Conservation (phyloP, 2,888 invertebrate genomes). For the Erebia epiphron region DNA sequence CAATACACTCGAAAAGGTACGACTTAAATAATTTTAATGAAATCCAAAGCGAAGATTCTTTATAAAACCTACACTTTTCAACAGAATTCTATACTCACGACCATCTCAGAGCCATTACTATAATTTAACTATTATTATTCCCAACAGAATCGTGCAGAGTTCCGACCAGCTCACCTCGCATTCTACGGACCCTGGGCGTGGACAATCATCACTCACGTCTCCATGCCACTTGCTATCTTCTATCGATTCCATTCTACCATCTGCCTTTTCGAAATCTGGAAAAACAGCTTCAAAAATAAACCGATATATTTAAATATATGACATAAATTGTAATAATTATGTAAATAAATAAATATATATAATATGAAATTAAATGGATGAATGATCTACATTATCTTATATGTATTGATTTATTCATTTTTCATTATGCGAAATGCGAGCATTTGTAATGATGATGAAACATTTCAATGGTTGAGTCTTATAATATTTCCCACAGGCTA, state of each 20-base stretch:
- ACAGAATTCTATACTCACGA: background rate
- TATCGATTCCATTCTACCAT: constrained; percentile 96
- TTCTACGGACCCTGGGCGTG: constrained; percentile 95
- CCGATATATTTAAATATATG: constrained; percentile 76
- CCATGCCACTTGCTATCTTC: constrained; percentile 94
- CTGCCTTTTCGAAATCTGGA: constrained; percentile 96
- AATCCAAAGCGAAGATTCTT: background rate
- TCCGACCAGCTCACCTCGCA: constrained; percentile 90
- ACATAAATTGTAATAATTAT: background rate
- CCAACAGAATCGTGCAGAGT: constrained; percentile 88
- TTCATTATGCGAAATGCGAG: background rate
- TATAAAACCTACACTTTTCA: background rate
- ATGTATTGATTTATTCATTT: background rate
- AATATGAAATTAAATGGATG: constrained; percentile 18
- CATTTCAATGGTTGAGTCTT: background rate
- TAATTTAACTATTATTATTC: background rate
- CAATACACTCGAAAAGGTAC: constrained; percentile 88
- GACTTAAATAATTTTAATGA: background rate
- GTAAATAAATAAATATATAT: background rate
- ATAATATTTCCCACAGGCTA: background rate
- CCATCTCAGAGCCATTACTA: background rate
- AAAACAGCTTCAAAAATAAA: constrained; percentile 91
- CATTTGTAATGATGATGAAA: too few relatives aligned
- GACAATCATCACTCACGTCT: constrained; percentile 95
- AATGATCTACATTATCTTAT: constrained; percentile 5